Conservation (phyloP, 2,888 invertebrate species). For the Hypena proboscidalis region DNA sequence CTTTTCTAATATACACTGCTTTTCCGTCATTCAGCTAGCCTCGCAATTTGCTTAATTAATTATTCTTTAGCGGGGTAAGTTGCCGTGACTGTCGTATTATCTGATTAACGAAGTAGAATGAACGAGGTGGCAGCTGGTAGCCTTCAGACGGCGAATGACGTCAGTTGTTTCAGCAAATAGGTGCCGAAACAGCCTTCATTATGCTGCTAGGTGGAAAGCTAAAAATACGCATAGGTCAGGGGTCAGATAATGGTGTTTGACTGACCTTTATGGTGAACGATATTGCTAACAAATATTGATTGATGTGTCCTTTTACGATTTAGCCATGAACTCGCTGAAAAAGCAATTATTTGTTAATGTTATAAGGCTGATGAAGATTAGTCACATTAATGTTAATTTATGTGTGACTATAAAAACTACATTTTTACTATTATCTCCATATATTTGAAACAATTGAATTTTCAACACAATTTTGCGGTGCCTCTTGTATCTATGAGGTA, state of each 20-base stretch:
- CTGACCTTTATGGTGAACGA: slow-evolving; percentile 36
- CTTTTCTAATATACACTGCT: slow-evolving; percentile 6
- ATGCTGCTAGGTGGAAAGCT: slow-evolving; percentile 64
- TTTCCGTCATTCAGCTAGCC: slow-evolving; percentile 17
- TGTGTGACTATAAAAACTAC: too few relatives aligned
- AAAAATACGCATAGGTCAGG: slow-evolving; percentile 78
- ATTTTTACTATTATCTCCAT: too few relatives aligned
- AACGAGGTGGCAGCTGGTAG: slow-evolving; percentile 60
- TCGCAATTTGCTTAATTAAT: slow-evolving; percentile 31
- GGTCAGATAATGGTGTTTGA: slow-evolving; percentile 58
- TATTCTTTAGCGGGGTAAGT: slow-evolving; percentile 30
- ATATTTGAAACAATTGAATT: too few relatives aligned
- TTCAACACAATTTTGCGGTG: slow-evolving; percentile 20
- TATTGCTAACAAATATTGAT: slow-evolving; percentile 39
- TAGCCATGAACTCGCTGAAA: slow-evolving; percentile 13
- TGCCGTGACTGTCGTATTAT: slow-evolving; percentile 56
- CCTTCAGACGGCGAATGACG: slow-evolving; percentile 73
- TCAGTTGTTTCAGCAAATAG: slow-evolving; percentile 82
- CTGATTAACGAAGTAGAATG: slow-evolving; percentile 68
- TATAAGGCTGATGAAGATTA: neutral
- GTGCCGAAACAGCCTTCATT: slow-evolving; percentile 65
- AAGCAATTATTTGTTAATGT: slow-evolving; percentile 1
- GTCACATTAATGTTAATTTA: too few relatives aligned
- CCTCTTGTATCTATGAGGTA: slow-evolving; percentile 48
- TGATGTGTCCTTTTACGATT: slow-evolving; percentile 16